These are phyloP conservation scores for Tolmerus cingulatus DNA, from an alignment of 2,888 invertebrate genomes.

Conservation along the genomic window DNA sequence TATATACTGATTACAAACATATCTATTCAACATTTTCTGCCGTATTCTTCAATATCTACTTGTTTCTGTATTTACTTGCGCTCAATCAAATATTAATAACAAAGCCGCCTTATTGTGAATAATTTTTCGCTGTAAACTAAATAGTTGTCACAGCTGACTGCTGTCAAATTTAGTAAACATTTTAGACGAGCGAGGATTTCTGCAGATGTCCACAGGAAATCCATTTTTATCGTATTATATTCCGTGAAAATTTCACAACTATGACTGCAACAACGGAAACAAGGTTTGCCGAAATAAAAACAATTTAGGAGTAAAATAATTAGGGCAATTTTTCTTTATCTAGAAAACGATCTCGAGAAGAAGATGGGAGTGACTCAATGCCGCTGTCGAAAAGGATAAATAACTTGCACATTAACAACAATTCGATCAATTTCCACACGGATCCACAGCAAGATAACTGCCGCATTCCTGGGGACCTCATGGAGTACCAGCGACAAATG, in stretches of 20 bases:
- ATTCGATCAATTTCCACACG: constrained; percentile 50
- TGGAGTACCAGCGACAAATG: constrained; percentile 47
- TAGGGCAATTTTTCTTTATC: constrained; percentile 49
- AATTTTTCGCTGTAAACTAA: background rate
- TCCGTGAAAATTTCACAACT: background rate
- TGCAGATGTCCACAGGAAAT: background rate
- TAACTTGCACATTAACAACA: constrained; percentile 81
- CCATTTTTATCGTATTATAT: background rate
- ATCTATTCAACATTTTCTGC: background rate
- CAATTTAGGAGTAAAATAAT: background rate
- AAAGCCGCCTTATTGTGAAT: background rate
- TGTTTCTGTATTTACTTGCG: background rate
- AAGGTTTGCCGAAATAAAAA: background rate
- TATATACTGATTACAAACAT: background rate
- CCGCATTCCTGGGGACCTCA: background rate
- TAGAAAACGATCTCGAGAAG: constrained; percentile 81
- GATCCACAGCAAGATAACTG: constrained; percentile 15
- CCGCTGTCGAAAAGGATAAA: constrained; percentile 90
- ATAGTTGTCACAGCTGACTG: background rate
- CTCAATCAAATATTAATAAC: background rate
- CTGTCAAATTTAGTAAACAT: constrained; percentile 23
- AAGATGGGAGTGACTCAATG: constrained; percentile 80
- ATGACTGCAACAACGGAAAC: constrained; percentile 35
- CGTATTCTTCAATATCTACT: background rate
- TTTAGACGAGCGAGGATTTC: background rate